phyloP scores from a whole-genome alignment of 2,113 vertebrate genomes.

The Platanista minor region DNA sequence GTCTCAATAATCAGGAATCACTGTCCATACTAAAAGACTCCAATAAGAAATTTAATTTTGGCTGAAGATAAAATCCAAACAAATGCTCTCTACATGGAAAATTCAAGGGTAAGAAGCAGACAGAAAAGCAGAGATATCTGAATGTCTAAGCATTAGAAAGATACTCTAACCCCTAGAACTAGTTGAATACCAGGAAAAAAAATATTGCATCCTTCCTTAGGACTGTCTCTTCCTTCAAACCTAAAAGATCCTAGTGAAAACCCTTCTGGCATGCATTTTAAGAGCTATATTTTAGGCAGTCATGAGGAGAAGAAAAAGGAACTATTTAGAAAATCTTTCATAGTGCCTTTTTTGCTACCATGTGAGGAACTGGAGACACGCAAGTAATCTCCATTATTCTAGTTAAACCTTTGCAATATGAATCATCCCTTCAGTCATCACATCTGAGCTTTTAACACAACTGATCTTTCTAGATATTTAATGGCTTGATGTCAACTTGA shows the following conservation, averaged over 20 bases:
- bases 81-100: neutral
- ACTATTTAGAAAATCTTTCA: neutral
- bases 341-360: neutral
- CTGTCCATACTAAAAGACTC: neutral
- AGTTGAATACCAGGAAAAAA: neutral
- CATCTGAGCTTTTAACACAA: neutral
- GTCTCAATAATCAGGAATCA: neutral
- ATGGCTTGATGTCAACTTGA: neutral
- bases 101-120: neutral
- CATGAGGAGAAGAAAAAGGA: neutral
- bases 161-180: neutral
- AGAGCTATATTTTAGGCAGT: neutral
- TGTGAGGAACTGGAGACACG: neutral
- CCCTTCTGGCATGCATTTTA: neutral
- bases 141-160: neutral
- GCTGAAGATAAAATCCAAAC: neutral
- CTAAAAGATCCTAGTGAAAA: neutral
- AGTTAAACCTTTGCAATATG: neutral
- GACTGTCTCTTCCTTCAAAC: neutral
- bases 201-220: neutral
- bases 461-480: neutral
- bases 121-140: neutral
- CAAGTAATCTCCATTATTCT: neutral
- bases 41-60: neutral
- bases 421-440: neutral